A percentile compares a stretch with the other conserved stretches of the same genome.
Conservation (phyloP, 1,140 invertebrate species). For the Camponotus vicinus region DNA sequence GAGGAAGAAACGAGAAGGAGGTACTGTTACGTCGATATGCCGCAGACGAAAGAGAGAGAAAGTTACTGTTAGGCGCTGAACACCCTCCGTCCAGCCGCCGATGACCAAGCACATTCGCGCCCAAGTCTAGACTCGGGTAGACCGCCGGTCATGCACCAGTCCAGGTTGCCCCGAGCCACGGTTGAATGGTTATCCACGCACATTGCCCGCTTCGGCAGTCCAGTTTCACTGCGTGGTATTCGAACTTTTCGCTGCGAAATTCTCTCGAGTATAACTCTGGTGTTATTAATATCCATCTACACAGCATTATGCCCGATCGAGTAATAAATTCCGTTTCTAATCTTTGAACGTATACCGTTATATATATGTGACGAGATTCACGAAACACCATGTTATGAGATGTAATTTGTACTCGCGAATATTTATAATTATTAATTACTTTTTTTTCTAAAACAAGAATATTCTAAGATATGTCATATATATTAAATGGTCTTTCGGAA, state of each 20-base stretch:
- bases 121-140: conserved; percentile 61
- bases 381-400: neutral
- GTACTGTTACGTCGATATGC: conserved; percentile 44
- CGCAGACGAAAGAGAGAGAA: conserved; percentile 67
- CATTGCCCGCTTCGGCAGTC: conserved; percentile 44
- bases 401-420: neutral
- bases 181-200: conserved; percentile 48
- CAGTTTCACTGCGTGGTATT: conserved; percentile 64
- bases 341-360: neutral
- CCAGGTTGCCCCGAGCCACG: conserved; percentile 55
- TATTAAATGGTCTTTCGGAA: neutral
- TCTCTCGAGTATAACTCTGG: conserved; percentile 1
- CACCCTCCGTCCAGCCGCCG: conserved; percentile 59
- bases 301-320: conserved; percentile 18
- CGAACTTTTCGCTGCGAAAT: conserved; percentile 28
- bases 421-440: neutral
- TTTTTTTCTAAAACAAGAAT: neutral
- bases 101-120: conserved; percentile 70
- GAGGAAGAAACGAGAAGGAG: conserved; percentile 26
- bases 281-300: conserved; percentile 43
- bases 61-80: conserved; percentile 71
- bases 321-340: conserved; percentile 28
- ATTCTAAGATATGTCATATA: neutral
- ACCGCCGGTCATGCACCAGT: conserved; percentile 48
- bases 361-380: neutral